Evolutionary conservation across 1,140 invertebrate species (phyloP), one percentile per base, ranked within the genome.

Genomic region (Aethina tumida): DNA sequence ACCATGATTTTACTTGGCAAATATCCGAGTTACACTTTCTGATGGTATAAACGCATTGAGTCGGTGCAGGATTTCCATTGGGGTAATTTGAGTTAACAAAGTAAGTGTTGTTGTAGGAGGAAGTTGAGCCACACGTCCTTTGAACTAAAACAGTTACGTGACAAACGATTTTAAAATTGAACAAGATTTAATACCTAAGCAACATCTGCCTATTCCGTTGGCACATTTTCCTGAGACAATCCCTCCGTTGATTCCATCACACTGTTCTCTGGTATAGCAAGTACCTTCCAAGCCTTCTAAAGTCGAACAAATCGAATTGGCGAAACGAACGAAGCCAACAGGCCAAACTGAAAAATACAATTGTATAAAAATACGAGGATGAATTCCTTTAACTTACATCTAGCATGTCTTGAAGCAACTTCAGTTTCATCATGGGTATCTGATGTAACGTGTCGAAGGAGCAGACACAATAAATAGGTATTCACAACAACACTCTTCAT

Each of bases 61-160:
- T 69, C 5, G 77, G 77, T 1, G 75, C 79, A 1, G 65, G 62
- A 51, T 76, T 81, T 0, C 75, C 68, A 2, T 66, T 68, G 1
- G 81, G 81, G 64, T 79, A 85, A 2, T 71, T 74, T 1, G 73
- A 73, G 60, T 79, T 89, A 2, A 77, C 72, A 57, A 89, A 90
- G 55, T 89, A 88, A 0, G 84, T 89, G 39, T 86, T 84, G 50
- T 89, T 89, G 25, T 77, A 66, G 13, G 71, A 71, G 1, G 82
- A 78, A 0, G 69, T 71, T 5, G 68, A 65, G 3, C 81, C 80
- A 49, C 83, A 86, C 0, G 69, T 64, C 43, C 70, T 69, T 47
- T 78, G 71, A 59, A 84, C 82, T 86, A 36, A 37, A 56, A 51
- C 21, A 38, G 38, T 30, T 3, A 9, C 8, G 16, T 14, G 15